Percentiles rank a stretch among this genome's conserved stretches.
These are phyloP conservation scores for Bujurquina vittata DNA, from an alignment of 2,113 vertebrate species.

Conservation along the genomic window DNA sequence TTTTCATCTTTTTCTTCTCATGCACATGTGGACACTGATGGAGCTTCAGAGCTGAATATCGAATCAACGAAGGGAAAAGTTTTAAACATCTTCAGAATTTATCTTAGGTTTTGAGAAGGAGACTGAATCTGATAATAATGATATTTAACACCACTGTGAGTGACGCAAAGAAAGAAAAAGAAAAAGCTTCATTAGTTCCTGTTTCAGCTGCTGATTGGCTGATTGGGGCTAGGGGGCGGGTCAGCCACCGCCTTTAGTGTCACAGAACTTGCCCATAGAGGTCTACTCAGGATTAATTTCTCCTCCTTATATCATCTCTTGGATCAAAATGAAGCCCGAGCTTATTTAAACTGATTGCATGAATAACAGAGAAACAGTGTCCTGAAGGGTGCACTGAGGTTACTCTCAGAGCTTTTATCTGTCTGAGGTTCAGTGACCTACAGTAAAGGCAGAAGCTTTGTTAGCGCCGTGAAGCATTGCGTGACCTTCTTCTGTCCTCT, in stretches of 20 bases:
- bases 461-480: background rate
- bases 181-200: too few species aligned
- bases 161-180: background rate
- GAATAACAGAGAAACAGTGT: too few species aligned
- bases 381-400: too few species aligned
- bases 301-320: too few species aligned
- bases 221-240: too few species aligned
- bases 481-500: background rate
- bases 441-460: background rate
- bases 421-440: accelerated
- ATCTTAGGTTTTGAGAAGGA: background rate
- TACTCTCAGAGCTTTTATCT: background rate
- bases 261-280: too few species aligned
- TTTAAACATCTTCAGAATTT: background rate
- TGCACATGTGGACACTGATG: background rate
- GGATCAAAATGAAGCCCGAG: too few species aligned
- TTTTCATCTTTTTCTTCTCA: accelerated
- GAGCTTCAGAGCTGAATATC: background rate
- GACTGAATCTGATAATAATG: background rate
- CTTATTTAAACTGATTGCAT: too few species aligned
- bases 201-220: background rate
- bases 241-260: too few species aligned
- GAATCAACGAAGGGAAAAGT: background rate
- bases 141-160: background rate
- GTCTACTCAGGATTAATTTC: too few species aligned